Evolutionary conservation across 2,113 vertebrate species (phyloP).

Genomic region (Oncorhynchus nerka): DNA sequence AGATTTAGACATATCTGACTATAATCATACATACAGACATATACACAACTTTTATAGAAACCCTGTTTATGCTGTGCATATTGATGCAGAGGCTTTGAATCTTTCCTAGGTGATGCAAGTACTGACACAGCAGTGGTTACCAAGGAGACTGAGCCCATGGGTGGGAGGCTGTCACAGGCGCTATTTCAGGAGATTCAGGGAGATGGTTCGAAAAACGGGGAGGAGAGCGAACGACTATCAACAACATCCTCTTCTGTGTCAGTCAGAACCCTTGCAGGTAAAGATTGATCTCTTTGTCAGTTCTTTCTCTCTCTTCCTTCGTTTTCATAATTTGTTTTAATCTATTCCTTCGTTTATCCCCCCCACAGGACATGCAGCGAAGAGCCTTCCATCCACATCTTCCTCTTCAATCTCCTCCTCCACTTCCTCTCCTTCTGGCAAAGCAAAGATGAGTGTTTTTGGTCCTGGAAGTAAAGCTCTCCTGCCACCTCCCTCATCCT

Average conservation of each 20-base stretch:
- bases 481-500: slow-evolving; percentile 61
- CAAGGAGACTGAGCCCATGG: slow-evolving; percentile 42
- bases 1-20: background rate
- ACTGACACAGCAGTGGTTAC: slow-evolving; percentile 15
- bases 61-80: background rate
- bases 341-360: background rate
- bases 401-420: slow-evolving; percentile 62
- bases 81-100: background rate
- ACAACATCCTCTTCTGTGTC: slow-evolving; percentile 31
- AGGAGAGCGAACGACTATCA: slow-evolving; percentile 43
- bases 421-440: slow-evolving; percentile 63
- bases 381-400: slow-evolving; percentile 70
- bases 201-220: slow-evolving; percentile 29
- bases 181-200: slow-evolving; percentile 33
- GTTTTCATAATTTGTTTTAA: background rate
- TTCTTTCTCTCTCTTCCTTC: background rate
- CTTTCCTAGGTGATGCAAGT: slow-evolving; percentile 47
- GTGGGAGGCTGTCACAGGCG: slow-evolving; percentile 21
- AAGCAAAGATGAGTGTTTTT: slow-evolving; percentile 89
- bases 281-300: background rate
- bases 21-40: background rate
- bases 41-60: background rate
- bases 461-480: slow-evolving; percentile 76
- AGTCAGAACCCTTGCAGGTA: slow-evolving; percentile 62
- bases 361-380: slow-evolving; percentile 76